phyloP scores from a whole-genome alignment of 2,797 vertebrate genomes.

The Pseudopleuronectes americanus region DNA sequence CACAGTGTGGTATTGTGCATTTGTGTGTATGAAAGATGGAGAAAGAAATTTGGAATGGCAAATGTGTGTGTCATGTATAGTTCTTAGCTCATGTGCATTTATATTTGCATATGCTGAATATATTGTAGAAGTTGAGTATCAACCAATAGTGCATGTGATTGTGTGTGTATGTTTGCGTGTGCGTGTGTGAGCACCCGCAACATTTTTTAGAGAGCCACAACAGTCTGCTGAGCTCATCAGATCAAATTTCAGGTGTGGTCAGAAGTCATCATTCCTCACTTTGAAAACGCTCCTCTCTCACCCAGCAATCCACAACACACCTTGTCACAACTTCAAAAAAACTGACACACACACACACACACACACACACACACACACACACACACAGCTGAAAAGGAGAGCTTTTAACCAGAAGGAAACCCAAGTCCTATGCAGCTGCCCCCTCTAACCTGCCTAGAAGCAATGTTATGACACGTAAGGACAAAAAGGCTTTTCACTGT shows the following conservation, averaged over 20 bases:
- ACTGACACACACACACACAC: conserved; percentile 25
- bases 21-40: neutral
- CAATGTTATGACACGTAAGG: conserved; percentile 73
- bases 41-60: neutral
- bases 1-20: conserved; percentile 22
- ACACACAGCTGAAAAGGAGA: conserved; percentile 14
- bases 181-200: conserved; percentile 52
- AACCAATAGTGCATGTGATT: neutral
- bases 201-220: conserved; percentile 51
- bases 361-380: conserved; percentile 19
- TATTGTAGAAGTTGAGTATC: neutral
- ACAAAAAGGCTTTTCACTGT: conserved; percentile 57
- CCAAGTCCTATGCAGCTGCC: conserved; percentile 35
- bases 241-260: conserved; percentile 68
- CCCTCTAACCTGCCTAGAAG: conserved; percentile 49
- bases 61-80: conserved; percentile 1
- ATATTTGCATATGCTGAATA: neutral
- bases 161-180: conserved; percentile 4
- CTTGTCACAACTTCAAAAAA: conserved; percentile 48
- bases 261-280: conserved; percentile 49
- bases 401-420: conserved; percentile 56
- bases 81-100: neutral
- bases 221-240: conserved; percentile 12
- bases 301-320: conserved; percentile 39
- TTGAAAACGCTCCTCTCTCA: conserved; percentile 28